phyloP scores from a whole-genome alignment of 2,797 vertebrate species.

The Sebastolobus alascanus region DNA sequence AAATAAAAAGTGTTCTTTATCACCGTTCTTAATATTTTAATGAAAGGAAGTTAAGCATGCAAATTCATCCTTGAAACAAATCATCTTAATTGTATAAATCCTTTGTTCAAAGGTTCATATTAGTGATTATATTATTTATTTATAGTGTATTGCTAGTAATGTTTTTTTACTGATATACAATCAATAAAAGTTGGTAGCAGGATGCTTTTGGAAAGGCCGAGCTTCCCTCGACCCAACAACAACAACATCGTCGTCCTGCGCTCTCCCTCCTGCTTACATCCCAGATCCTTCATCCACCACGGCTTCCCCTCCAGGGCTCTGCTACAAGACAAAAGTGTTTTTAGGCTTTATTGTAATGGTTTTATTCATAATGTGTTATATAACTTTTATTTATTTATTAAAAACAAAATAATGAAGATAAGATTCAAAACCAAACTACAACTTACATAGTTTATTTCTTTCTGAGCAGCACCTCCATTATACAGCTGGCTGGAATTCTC shows the following conservation, averaged over 20 bases:
- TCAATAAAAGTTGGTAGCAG: neutral
- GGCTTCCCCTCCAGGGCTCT: slow-evolving; percentile 49
- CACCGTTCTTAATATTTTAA: neutral
- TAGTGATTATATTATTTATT: neutral
- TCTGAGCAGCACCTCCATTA: slow-evolving; percentile 54
- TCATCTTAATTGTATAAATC: neutral
- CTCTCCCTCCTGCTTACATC: slow-evolving; percentile 55
- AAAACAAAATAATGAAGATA: slow-evolving; percentile 1
- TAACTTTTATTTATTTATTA: neutral
- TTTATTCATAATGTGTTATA: neutral
- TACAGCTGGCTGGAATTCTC: slow-evolving; percentile 65
- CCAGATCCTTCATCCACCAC: slow-evolving; percentile 69
- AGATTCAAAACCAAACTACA: slow-evolving; percentile 5
- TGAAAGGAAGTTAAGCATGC: neutral
- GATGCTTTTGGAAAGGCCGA: slow-evolving; percentile 7
- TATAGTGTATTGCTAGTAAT: neutral
- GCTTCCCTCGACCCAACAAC: slow-evolving; percentile 14
- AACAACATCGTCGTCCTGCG: slow-evolving; percentile 16
- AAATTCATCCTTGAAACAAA: slow-evolving; percentile 3
- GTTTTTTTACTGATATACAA: slow-evolving; percentile 1
- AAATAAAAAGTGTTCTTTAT: neutral
- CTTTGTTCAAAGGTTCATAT: neutral
- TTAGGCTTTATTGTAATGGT: neutral
- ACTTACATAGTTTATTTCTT: slow-evolving; percentile 65
- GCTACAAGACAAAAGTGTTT: slow-evolving; percentile 34